These are phyloP conservation scores for Colinus virginianus DNA, from an alignment of 2,113 vertebrate species.

Conservation along the genomic window DNA sequence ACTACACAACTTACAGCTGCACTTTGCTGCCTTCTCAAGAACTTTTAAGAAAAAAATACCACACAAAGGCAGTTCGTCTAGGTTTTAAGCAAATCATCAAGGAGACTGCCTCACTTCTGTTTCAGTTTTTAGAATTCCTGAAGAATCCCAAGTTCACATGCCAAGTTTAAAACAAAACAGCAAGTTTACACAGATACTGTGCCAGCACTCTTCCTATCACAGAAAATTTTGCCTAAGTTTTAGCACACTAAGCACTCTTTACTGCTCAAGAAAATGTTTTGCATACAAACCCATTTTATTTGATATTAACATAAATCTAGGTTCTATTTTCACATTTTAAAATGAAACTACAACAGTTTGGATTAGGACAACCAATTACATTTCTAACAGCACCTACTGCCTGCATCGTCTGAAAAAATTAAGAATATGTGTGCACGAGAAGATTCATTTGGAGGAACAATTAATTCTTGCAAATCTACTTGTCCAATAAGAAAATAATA, in stretches of 20 bases:
- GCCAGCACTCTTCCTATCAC: neutral
- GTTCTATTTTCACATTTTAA: neutral
- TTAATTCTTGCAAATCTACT: neutral
- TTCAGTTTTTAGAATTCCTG: neutral
- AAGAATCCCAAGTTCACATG: neutral
- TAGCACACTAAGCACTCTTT: neutral
- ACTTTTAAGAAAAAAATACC: neutral
- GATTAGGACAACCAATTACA: neutral
- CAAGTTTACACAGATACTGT: neutral
- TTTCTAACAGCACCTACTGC: neutral
- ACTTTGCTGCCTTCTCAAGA: neutral
- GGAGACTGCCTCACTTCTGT: neutral
- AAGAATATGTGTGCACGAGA: neutral
- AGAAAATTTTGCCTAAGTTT: neutral
- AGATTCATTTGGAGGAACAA: neutral
- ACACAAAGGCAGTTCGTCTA: neutral
- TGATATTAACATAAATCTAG: neutral
- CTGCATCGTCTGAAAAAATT: neutral
- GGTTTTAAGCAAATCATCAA: neutral
- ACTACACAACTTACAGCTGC: rapidly evolving
- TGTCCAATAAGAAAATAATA: neutral
- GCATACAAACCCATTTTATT: neutral
- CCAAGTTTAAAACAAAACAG: rapidly evolving
- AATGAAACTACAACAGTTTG: neutral
- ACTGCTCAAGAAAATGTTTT: neutral